Conservation (phyloP, 2,113 vertebrate species). For the Tenebrosternarchus preto region DNA sequence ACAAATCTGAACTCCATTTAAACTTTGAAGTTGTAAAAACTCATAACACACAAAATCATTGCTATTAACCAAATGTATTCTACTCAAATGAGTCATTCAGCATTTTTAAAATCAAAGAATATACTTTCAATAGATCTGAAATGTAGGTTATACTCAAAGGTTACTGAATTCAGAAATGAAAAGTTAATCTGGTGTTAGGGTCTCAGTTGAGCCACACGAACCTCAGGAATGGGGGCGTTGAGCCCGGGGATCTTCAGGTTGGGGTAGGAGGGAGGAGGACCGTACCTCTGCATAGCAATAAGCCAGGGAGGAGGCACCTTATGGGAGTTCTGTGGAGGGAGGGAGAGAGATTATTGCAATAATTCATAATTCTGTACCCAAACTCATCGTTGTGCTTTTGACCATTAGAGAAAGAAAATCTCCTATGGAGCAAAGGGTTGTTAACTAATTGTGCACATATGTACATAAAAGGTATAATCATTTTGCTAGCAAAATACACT, state of each 20-base stretch:
- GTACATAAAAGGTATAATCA: background rate
- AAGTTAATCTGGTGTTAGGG: background rate
- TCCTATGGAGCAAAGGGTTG: too few species aligned
- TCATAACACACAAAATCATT: too few species aligned
- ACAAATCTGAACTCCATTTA: too few species aligned
- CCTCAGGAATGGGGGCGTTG: conserved; percentile 89
- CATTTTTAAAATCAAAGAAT: too few species aligned
- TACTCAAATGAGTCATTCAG: too few species aligned
- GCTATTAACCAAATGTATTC: too few species aligned
- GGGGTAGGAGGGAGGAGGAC: conserved; percentile 89
- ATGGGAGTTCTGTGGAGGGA: conserved; percentile 80
- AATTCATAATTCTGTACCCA: background rate
- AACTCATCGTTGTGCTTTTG: background rate
- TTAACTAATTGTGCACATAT: background rate
- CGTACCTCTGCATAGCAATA: conserved; percentile 91
- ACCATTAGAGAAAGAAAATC: background rate
- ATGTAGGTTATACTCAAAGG: too few species aligned
- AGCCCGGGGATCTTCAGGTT: conserved; percentile 90
- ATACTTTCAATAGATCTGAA: too few species aligned
- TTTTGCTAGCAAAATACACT: background rate
- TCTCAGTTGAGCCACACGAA: conserved; percentile 53
- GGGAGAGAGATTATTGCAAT: background rate
- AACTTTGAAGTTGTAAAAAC: too few species aligned
- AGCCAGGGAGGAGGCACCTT: conserved; percentile 92
- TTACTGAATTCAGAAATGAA: too few species aligned